phyloP scores from a whole-genome alignment of 2,888 invertebrate species.

The Hirtodrosophila confusa region DNA sequence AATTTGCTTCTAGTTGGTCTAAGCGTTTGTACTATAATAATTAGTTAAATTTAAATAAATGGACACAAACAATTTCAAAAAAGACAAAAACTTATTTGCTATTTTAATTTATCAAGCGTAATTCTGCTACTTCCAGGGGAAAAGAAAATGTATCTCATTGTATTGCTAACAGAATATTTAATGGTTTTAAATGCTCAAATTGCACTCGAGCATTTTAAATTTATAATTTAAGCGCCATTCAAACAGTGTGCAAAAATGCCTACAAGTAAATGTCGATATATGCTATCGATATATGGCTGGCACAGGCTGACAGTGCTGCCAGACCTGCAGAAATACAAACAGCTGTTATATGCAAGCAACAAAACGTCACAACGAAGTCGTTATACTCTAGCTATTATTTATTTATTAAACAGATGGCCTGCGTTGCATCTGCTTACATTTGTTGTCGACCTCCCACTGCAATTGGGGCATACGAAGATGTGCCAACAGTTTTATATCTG shows the following conservation, averaged over 20 bases:
- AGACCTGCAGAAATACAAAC: background rate
- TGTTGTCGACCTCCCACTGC: too few relatives aligned
- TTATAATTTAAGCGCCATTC: background rate
- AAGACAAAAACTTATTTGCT: too few relatives aligned
- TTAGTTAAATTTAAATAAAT: conserved; percentile 44
- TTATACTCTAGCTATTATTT: conserved; percentile 14
- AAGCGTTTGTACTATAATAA: conserved; percentile 13
- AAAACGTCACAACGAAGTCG: background rate
- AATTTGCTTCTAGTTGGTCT: conserved; percentile 23
- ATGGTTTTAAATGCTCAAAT: too few relatives aligned
- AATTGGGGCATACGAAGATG: background rate
- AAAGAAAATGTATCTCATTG: too few relatives aligned
- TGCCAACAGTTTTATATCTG: background rate
- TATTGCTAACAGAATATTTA: too few relatives aligned
- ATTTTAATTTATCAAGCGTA: too few relatives aligned
- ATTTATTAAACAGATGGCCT: background rate
- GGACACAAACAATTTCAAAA: conserved; percentile 3
- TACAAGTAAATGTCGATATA: background rate
- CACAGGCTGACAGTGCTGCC: conserved; percentile 15
- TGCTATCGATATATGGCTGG: background rate
- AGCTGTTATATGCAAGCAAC: conserved; percentile 12
- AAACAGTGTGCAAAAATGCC: background rate
- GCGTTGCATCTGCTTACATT: background rate
- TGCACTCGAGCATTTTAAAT: background rate
- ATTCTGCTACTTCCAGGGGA: too few relatives aligned